Conservation (phyloP, 2,113 vertebrate species). For the Percopsis transmontana region DNA sequence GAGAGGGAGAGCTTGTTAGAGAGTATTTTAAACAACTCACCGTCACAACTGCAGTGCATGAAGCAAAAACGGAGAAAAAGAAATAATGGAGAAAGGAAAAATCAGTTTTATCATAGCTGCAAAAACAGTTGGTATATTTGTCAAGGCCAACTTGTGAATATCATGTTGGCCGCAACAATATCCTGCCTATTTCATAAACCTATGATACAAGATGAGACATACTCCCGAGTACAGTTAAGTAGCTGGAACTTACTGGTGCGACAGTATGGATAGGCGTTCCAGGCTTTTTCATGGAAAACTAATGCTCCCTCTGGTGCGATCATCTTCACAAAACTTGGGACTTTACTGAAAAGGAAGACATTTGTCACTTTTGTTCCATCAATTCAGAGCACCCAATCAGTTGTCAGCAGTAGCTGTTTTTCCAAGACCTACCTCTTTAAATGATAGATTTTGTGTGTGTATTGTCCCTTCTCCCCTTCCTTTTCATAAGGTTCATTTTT, state of each 20-base stretch:
- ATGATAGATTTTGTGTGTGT: slow-evolving; percentile 96
- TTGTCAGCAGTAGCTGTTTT: neutral
- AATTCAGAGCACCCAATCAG: neutral
- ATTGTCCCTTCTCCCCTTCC: slow-evolving; percentile 94
- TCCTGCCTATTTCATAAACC: neutral
- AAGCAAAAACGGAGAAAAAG: slow-evolving; percentile 30
- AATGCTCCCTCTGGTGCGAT: slow-evolving; percentile 95
- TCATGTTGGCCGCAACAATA: neutral
- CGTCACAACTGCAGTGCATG: slow-evolving; percentile 87
- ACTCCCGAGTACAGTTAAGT: neutral
- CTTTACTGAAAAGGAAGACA: slow-evolving; percentile 83
- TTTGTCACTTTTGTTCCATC: neutral
- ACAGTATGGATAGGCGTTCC: slow-evolving; percentile 98
- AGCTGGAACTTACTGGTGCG: slow-evolving; percentile 85
- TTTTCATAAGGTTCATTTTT: slow-evolving; percentile 95
- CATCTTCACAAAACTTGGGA: slow-evolving; percentile 93
- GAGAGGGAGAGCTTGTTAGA: neutral
- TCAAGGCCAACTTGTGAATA: neutral
- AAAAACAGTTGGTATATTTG: neutral
- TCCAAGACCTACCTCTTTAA: slow-evolving; percentile 80
- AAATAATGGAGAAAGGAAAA: slow-evolving; percentile 40
- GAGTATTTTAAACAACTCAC: slow-evolving; percentile 77
- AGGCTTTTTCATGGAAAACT: slow-evolving; percentile 96
- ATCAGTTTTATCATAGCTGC: slow-evolving; percentile 13
- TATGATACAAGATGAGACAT: neutral